These are phyloP conservation scores for Linepithema humile DNA, from an alignment of 1,140 invertebrate species.

Conservation along the genomic window DNA sequence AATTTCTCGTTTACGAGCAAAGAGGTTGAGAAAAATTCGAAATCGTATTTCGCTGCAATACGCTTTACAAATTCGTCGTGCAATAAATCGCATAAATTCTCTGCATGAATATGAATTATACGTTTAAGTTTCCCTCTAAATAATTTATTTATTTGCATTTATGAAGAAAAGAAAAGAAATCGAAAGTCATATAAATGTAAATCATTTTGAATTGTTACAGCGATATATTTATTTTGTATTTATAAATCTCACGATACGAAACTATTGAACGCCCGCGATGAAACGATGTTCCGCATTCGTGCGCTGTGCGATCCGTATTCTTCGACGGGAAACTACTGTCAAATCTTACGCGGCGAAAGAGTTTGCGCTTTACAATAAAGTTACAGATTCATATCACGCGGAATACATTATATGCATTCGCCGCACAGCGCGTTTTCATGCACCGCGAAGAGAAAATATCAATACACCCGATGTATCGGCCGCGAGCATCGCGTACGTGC, in stretches of 20 bases:
- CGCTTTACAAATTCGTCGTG: background rate
- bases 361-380: conserved; percentile 45
- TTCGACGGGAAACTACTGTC: conserved; percentile 37
- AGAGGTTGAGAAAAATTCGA: background rate
- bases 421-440: conserved; percentile 32
- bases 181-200: no score
- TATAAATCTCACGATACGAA: no score
- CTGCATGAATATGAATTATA: background rate
- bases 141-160: no score
- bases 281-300: no score
- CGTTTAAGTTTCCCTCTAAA: background rate
- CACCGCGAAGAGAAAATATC: conserved; percentile 49
- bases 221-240: no score
- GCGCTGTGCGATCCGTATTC: background rate
- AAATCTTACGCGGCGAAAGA: conserved; percentile 33
- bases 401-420: conserved; percentile 45
- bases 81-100: background rate
- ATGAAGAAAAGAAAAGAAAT: no score
- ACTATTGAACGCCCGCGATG: no score
- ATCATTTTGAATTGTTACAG: no score
- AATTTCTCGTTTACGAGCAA: background rate
- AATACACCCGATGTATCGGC: conserved; percentile 84
- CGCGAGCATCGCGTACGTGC: conserved; percentile 11
- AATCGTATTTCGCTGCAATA: background rate
- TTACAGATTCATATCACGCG: conserved; percentile 54